Percentiles rank a stretch among this genome's conserved stretches.
phyloP scores from a whole-genome alignment of 1,140 invertebrate genomes.

The Bombus consobrinus region DNA sequence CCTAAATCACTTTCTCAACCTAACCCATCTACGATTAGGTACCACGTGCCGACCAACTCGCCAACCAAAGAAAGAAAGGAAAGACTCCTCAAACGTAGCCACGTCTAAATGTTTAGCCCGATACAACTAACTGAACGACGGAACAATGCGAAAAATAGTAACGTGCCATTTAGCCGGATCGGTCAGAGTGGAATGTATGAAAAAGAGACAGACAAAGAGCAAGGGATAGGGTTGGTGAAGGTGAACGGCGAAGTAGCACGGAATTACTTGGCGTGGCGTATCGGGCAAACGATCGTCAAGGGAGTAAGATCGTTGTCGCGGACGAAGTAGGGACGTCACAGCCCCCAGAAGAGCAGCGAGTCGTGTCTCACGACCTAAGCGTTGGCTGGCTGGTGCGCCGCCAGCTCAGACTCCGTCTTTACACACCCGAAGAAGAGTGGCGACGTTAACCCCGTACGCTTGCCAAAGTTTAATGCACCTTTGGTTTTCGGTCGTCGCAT shows the following conservation, averaged over 20 bases:
- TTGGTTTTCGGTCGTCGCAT: conserved; percentile 58
- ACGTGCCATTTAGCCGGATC: conserved; percentile 17
- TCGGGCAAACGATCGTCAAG: conserved; percentile 60
- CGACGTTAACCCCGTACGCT: conserved; percentile 57
- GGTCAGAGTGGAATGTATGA: neutral
- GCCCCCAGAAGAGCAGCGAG: conserved; percentile 55
- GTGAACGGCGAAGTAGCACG: conserved; percentile 2
- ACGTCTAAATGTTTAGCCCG: too few species aligned
- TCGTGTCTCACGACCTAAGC: conserved; percentile 30
- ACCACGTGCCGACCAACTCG: neutral
- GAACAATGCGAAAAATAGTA: neutral
- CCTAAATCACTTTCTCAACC: neutral
- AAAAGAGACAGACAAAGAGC: neutral
- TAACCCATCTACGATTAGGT: too few species aligned
- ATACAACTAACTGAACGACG: neutral
- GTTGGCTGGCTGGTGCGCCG: neutral
- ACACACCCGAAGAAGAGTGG: conserved; percentile 16
- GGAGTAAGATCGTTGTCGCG: conserved; percentile 56
- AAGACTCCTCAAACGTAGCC: neutral
- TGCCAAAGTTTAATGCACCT: conserved; percentile 69
- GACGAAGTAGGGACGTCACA: conserved; percentile 16
- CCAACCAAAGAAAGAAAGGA: neutral
- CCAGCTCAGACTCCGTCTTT: conserved; percentile 30
- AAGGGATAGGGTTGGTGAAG: neutral
- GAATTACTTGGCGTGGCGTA: conserved; percentile 60